These are phyloP conservation scores for Cryptomyrus ogoouensis DNA, from an alignment of 2,113 vertebrate species.

Conservation along the genomic window DNA sequence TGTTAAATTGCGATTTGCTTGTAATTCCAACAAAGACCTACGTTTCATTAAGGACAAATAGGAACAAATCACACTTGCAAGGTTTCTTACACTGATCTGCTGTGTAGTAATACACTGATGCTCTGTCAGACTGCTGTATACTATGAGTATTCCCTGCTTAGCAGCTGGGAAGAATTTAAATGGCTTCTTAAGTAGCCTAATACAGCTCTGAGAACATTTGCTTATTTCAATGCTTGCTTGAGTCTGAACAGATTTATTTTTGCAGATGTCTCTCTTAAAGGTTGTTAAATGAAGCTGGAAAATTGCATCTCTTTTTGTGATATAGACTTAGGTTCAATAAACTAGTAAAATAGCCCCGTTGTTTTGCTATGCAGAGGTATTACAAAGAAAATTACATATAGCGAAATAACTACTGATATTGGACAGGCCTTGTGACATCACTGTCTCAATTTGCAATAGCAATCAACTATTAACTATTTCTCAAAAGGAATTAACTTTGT, in stretches of 20 bases:
- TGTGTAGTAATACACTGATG: background rate
- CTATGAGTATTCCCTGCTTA: background rate
- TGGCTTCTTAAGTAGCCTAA: background rate
- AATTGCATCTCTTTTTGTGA: background rate
- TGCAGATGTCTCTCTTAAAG: background rate
- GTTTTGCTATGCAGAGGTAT: background rate
- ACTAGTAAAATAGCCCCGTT: background rate
- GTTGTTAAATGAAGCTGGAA: background rate
- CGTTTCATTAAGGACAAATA: background rate
- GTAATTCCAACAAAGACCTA: background rate
- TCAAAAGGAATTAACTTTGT: background rate
- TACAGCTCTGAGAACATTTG: background rate
- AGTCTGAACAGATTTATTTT: background rate
- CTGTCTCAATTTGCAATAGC: background rate
- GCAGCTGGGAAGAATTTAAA: background rate
- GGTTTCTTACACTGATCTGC: background rate
- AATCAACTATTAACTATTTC: background rate
- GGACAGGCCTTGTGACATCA: background rate
- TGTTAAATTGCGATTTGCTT: background rate
- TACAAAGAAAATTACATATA: background rate
- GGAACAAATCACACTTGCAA: background rate
- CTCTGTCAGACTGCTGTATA: background rate
- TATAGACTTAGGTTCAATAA: background rate
- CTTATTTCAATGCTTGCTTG: background rate
- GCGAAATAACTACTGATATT: background rate